Percentiles rank a stretch among this genome's conserved stretches.
These are phyloP conservation scores for Barypeithes pellucidus DNA, from an alignment of 2,888 invertebrate species.

Conservation along the genomic window DNA sequence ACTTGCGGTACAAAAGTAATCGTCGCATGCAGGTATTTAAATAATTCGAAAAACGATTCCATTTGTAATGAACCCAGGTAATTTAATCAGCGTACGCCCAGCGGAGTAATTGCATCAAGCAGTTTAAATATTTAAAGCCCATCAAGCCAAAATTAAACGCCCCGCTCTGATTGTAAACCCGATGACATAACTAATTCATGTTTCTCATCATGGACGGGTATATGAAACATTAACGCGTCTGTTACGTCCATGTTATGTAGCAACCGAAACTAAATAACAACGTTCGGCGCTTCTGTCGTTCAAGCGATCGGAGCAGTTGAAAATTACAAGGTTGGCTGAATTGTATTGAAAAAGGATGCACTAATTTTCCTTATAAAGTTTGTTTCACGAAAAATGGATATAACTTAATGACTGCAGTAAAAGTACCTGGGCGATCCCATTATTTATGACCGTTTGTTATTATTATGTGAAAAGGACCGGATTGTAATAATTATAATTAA, in stretches of 20 bases:
- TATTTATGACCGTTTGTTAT: no score
- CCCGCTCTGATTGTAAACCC: constrained; percentile 32
- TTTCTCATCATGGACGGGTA: constrained; percentile 19
- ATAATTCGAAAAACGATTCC: background rate
- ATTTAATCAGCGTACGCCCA: constrained; percentile 23
- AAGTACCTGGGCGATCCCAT: no score
- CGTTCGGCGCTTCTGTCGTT: background rate
- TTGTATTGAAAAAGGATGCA: no score
- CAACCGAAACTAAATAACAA: background rate
- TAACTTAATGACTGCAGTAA: no score
- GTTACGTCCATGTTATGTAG: constrained; percentile 2
- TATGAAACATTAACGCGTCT: constrained; percentile 12
- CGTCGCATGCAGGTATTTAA: no score
- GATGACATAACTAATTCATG: constrained; percentile 32
- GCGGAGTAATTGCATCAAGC: constrained; percentile 18
- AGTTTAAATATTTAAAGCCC: constrained; percentile 37
- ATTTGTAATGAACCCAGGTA: background rate
- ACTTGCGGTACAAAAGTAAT: no score
- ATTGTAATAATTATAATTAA: no score
- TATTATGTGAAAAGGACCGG: no score
- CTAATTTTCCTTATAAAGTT: no score
- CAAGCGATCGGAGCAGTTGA: background rate
- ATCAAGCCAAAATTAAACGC: constrained; percentile 38
- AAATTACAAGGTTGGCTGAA: background rate
- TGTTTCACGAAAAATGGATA: no score